Conservation (phyloP, 2,797 vertebrate species). For the Apogon talboti region DNA sequence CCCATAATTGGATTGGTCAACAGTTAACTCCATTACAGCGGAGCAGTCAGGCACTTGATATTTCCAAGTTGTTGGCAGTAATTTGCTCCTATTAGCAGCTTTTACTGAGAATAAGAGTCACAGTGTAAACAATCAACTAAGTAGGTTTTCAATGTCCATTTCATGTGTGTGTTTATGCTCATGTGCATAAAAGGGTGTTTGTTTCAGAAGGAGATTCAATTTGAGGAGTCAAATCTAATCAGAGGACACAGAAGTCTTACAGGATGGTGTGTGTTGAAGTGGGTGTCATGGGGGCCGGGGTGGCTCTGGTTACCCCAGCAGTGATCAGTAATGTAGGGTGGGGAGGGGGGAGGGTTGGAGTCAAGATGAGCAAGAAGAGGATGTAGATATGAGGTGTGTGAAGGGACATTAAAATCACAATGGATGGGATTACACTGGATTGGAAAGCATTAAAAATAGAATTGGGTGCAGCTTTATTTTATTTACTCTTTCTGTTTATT, state of each 20-base stretch:
- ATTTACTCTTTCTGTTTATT: too few species aligned
- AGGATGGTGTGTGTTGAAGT: slow-evolving; percentile 60
- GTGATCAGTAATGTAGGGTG: slow-evolving; percentile 51
- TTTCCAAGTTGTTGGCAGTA: slow-evolving; percentile 89
- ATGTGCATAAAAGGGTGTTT: slow-evolving; percentile 73
- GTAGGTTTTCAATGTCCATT: slow-evolving; percentile 57
- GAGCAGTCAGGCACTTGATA: slow-evolving; percentile 89
- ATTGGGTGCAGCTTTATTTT: too few species aligned
- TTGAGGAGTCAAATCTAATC: slow-evolving; percentile 80
- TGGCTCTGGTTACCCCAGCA: slow-evolving; percentile 63
- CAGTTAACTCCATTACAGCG: slow-evolving; percentile 90
- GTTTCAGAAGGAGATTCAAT: slow-evolving; percentile 78
- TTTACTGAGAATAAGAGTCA: slow-evolving; percentile 88
- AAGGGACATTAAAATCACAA: slow-evolving; percentile 46
- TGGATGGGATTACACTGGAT: slow-evolving; percentile 8
- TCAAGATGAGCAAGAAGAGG: slow-evolving; percentile 15
- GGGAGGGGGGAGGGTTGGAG: slow-evolving; percentile 2
- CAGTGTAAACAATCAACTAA: slow-evolving; percentile 72
- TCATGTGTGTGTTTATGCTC: slow-evolving; percentile 36
- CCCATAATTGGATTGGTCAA: slow-evolving; percentile 89
- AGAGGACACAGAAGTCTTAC: slow-evolving; percentile 67
- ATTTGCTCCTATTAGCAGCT: slow-evolving; percentile 92
- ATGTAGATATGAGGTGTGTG: slow-evolving; percentile 33
- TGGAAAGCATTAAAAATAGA: too few species aligned
- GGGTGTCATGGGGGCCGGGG: slow-evolving; percentile 61